These are phyloP conservation scores for Podiceps cristatus DNA, from an alignment of 2,113 vertebrate species.

Conservation along the genomic window DNA sequence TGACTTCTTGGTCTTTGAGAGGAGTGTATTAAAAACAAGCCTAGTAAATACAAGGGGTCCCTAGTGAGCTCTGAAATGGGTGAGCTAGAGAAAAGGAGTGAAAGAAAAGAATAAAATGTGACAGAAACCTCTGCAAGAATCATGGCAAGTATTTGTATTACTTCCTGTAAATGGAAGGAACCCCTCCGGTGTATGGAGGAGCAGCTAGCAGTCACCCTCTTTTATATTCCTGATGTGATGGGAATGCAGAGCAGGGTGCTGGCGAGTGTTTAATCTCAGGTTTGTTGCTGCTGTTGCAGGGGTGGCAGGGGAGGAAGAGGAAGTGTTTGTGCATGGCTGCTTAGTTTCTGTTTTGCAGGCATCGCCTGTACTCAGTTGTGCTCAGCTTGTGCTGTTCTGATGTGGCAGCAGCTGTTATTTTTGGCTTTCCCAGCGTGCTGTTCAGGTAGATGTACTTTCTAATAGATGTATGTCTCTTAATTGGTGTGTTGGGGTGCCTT, in stretches of 20 bases:
- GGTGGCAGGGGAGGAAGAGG: conserved; percentile 16
- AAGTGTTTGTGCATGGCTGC: conserved; percentile 16
- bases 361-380: neutral
- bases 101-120: neutral
- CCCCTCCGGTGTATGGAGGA: neutral
- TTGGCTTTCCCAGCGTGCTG: neutral
- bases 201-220: neutral
- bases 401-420: conserved; percentile 65
- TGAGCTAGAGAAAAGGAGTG: neutral
- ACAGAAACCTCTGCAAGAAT: neutral
- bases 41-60: neutral
- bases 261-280: neutral
- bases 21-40: neutral
- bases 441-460: neutral
- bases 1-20: neutral
- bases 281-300: neutral
- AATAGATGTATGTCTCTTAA: neutral
- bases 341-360: conserved; percentile 52
- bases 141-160: neutral
- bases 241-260: conserved; percentile 26
- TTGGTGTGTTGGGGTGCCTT: neutral
- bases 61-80: neutral
- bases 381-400: neutral
- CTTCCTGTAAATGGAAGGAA: neutral
- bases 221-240: neutral